These are phyloP conservation scores for Chironomus tepperi DNA, from an alignment of 1,140 invertebrate genomes.

Conservation along the genomic window DNA sequence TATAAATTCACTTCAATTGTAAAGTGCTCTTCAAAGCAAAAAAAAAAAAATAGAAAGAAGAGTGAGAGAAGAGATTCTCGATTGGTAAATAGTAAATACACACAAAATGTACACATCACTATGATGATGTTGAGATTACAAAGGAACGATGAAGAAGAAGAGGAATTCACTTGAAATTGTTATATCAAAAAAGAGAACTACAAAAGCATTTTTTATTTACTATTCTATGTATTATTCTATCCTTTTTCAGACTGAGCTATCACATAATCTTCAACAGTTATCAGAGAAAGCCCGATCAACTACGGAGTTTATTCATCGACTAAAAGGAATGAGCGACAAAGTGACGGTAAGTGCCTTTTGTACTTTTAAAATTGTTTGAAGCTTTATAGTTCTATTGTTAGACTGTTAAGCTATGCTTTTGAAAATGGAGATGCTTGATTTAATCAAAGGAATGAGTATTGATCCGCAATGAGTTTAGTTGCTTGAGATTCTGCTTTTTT, in stretches of 20 bases:
- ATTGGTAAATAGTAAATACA: background rate
- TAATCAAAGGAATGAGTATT: too few species aligned
- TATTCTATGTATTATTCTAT: conserved; percentile 25
- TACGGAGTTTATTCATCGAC: conserved; percentile 93
- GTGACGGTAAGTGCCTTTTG: conserved; percentile 66
- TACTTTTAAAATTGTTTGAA: too few species aligned
- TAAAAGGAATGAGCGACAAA: conserved; percentile 92
- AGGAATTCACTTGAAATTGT: too few species aligned
- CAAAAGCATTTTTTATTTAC: too few species aligned
- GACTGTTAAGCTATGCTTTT: too few species aligned
- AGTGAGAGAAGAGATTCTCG: background rate
- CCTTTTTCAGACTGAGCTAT: conserved; percentile 88
- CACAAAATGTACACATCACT: background rate
- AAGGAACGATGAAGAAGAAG: too few species aligned
- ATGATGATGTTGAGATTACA: background rate
- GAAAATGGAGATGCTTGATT: too few species aligned
- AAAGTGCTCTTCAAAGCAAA: background rate
- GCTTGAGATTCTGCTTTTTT: too few species aligned
- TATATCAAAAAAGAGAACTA: too few species aligned
- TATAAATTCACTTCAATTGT: background rate
- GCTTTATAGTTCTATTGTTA: too few species aligned
- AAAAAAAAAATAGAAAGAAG: too few species aligned
- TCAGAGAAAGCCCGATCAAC: conserved; percentile 95
- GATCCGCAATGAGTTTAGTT: too few species aligned
- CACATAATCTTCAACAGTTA: conserved; percentile 91